Conservation (phyloP, 1,140 invertebrate genomes). For the Chrysoperla carnea region DNA sequence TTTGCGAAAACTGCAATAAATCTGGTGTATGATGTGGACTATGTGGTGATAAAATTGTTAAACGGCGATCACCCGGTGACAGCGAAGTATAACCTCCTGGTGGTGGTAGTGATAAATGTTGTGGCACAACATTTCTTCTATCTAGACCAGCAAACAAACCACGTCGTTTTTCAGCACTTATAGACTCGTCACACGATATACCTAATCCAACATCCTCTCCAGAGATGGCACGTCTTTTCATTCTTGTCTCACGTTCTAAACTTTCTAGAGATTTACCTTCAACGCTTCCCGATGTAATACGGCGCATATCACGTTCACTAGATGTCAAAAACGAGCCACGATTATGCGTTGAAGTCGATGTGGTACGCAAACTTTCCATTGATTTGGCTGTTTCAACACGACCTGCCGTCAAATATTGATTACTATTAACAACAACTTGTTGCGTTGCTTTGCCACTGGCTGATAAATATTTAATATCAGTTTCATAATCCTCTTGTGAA, state of each 20-base stretch:
- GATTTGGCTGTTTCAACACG: constrained; percentile 42
- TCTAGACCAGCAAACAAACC: constrained; percentile 45
- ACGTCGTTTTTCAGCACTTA: constrained; percentile 38
- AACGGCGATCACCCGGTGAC: constrained; percentile 32
- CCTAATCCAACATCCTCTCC: constrained; percentile 31
- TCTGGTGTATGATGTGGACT: constrained; percentile 41
- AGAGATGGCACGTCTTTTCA: constrained; percentile 36
- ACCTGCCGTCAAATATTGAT: constrained; percentile 35
- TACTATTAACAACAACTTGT: constrained; percentile 26
- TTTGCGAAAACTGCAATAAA: constrained; percentile 35
- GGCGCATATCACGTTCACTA: constrained; percentile 41
- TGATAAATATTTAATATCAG: constrained; percentile 20
- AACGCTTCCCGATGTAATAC: constrained; percentile 24
- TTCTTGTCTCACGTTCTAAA: constrained; percentile 31
- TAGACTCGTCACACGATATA: constrained; percentile 17
- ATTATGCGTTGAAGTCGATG: constrained; percentile 21
- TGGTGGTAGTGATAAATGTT: constrained; percentile 48
- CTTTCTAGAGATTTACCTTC: constrained; percentile 37
- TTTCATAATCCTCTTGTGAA: constrained; percentile 48
- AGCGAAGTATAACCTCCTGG: constrained; percentile 30
- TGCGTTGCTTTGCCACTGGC: no score
- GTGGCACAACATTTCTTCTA: constrained; percentile 32
- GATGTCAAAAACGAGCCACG: constrained; percentile 36
- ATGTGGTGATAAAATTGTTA: constrained; percentile 58
- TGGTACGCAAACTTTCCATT: constrained; percentile 45